Conservation (phyloP, 2,888 invertebrate species). For the Nymphalis urticae region DNA sequence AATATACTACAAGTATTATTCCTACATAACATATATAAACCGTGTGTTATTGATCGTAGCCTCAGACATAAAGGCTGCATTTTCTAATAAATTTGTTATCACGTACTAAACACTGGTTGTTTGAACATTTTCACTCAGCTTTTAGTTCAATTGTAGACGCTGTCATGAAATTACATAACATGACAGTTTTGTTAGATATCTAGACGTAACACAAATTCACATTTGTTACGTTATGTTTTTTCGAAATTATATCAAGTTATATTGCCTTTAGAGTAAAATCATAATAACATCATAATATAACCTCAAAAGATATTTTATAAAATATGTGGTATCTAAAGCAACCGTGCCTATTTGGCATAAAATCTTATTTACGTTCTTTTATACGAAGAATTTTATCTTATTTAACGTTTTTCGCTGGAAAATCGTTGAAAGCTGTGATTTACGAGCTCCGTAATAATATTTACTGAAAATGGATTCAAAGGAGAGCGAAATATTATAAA, state of each 20-base stretch:
- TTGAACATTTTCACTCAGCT: background rate
- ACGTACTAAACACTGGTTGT: slow-evolving; percentile 11
- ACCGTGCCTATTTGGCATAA: too few species aligned
- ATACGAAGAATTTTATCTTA: slow-evolving; percentile 9
- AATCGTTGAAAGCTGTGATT: slow-evolving; percentile 13
- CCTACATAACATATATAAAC: too few species aligned
- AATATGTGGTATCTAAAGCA: too few species aligned
- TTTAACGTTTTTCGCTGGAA: slow-evolving; percentile 11
- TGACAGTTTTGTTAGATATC: background rate
- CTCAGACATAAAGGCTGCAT: slow-evolving; percentile 25
- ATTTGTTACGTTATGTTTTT: background rate
- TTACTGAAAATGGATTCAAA: slow-evolving; percentile 2
- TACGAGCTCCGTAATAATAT: slow-evolving; percentile 3
- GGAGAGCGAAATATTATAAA: background rate
- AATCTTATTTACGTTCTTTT: background rate
- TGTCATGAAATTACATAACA: background rate
- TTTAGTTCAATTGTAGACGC: slow-evolving; percentile 9
- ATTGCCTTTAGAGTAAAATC: too few species aligned
- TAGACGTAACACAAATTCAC: background rate
- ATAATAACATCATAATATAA: too few species aligned
- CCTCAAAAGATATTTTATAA: too few species aligned
- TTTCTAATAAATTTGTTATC: slow-evolving; percentile 42
- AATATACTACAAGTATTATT: too few species aligned
- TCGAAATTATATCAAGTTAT: too few species aligned
- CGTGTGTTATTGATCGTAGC: slow-evolving; percentile 24